These are phyloP conservation scores for Dolichopus griseipennis DNA, from an alignment of 2,888 invertebrate genomes.

Conservation along the genomic window DNA sequence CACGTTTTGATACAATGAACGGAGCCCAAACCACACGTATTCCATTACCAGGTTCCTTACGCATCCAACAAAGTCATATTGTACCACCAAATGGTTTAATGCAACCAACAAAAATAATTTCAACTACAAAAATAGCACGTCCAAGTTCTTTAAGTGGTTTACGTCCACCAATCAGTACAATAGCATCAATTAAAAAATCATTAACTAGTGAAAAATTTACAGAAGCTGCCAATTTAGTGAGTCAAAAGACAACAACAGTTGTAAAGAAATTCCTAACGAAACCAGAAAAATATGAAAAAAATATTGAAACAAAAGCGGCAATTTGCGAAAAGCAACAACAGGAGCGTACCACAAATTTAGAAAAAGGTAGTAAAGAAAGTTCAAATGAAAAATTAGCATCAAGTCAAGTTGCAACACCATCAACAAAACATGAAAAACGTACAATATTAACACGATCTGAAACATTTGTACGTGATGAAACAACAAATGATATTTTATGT, in stretches of 20 bases:
- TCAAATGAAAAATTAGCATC: constrained; percentile 20
- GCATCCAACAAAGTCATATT: constrained; percentile 12
- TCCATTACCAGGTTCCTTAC: constrained; percentile 34
- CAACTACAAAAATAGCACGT: constrained; percentile 28
- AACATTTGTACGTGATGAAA: constrained; percentile 37
- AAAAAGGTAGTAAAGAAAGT: constrained; percentile 23
- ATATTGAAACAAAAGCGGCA: constrained; percentile 17
- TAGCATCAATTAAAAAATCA: constrained; percentile 32
- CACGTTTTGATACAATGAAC: constrained; percentile 31
- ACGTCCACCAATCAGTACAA: constrained; percentile 23
- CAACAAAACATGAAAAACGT: constrained; percentile 21
- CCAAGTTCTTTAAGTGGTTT: constrained; percentile 28
- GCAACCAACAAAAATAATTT: constrained; percentile 10
- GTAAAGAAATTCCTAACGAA: constrained; percentile 33
- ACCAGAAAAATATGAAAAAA: constrained; percentile 23
- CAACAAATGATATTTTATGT: constrained; percentile 19
- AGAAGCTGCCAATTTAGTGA: constrained; percentile 32
- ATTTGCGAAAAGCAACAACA: constrained; percentile 9
- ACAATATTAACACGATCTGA: constrained; percentile 34
- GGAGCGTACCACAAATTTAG: constrained; percentile 25
- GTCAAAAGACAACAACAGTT: constrained; percentile 33
- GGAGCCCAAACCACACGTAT: constrained; percentile 34
- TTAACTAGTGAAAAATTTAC: constrained; percentile 34
- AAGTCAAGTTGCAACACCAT: constrained; percentile 14
- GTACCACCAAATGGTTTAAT: constrained; percentile 7